These are phyloP conservation scores for Acanthopagrus latus DNA, from an alignment of 2,797 vertebrate species.

Conservation along the genomic window DNA sequence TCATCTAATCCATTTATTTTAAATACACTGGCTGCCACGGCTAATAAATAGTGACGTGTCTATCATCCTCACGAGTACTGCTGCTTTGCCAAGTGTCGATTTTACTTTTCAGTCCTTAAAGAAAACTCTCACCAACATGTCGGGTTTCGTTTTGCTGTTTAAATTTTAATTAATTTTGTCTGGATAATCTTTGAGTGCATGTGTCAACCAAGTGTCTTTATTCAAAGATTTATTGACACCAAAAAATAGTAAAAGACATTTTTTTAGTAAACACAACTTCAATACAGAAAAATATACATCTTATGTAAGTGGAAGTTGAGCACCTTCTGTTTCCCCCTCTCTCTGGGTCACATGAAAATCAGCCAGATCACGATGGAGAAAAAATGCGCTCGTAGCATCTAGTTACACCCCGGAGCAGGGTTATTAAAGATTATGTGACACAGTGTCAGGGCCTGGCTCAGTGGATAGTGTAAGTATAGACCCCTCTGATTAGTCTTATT, in stretches of 20 bases:
- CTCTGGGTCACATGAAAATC: conserved; percentile 48
- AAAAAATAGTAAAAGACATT: neutral
- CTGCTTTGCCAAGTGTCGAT: neutral
- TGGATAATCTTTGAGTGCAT: neutral
- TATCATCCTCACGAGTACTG: conserved; percentile 23
- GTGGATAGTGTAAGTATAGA: conserved; percentile 54
- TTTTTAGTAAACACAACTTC: no score
- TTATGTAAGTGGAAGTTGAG: conserved; percentile 17
- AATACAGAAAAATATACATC: neutral
- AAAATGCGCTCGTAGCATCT: conserved; percentile 33
- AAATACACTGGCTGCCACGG: conserved; percentile 48
- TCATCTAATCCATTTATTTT: conserved; percentile 72
- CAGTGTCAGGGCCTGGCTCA: conserved; percentile 51
- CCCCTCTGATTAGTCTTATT: conserved; percentile 53
- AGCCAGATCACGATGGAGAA: conserved; percentile 35
- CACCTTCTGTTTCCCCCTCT: neutral
- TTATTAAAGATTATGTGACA: conserved; percentile 67
- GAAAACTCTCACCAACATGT: neutral
- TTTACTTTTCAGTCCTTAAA: conserved; percentile 14
- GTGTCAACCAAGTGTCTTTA: neutral
- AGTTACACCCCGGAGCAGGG: conserved; percentile 43
- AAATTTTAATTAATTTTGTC: no score
- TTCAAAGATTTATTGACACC: neutral
- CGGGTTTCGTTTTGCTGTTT: neutral
- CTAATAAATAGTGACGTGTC: conserved; percentile 52